phyloP scores from a whole-genome alignment of 2,113 vertebrate genomes.

The Paramisgurnus dabryanus region DNA sequence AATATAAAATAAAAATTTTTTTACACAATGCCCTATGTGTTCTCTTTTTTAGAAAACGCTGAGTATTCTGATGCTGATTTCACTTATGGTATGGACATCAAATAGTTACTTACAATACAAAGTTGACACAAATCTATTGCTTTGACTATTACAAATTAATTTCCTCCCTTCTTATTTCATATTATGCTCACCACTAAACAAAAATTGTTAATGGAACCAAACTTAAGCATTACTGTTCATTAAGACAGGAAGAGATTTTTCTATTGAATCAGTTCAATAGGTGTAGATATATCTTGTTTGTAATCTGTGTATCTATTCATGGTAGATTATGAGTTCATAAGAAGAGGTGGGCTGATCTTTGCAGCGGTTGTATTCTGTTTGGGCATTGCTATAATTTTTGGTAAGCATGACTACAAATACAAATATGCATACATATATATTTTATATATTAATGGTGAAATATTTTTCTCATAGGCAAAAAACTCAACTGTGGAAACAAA shows the following conservation, averaged over 20 bases:
- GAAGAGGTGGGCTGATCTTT: constrained; percentile 83
- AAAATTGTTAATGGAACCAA: too few species aligned
- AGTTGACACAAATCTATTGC: too few species aligned
- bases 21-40: neutral
- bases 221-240: too few species aligned
- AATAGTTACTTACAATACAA: neutral
- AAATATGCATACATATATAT: neutral
- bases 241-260: too few species aligned
- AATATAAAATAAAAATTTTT: neutral
- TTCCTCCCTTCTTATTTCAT: too few species aligned
- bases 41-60: constrained; percentile 3
- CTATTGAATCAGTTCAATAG: too few species aligned
- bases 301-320: constrained; percentile 34
- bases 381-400: constrained; percentile 81
- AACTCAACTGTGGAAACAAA: constrained; percentile 77
- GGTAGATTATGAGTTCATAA: constrained; percentile 78
- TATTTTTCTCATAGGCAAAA: constrained; percentile 71
- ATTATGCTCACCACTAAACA: too few species aligned
- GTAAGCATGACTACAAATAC: constrained; percentile 69
- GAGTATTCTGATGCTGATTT: constrained; percentile 44
- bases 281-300: neutral
- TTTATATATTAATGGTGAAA: neutral
- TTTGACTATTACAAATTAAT: too few species aligned
- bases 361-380: constrained; percentile 78
- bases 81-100: constrained; percentile 50